Evolutionary conservation across 2,113 vertebrate species (phyloP).

Genomic region (Syngnathus floridae): DNA sequence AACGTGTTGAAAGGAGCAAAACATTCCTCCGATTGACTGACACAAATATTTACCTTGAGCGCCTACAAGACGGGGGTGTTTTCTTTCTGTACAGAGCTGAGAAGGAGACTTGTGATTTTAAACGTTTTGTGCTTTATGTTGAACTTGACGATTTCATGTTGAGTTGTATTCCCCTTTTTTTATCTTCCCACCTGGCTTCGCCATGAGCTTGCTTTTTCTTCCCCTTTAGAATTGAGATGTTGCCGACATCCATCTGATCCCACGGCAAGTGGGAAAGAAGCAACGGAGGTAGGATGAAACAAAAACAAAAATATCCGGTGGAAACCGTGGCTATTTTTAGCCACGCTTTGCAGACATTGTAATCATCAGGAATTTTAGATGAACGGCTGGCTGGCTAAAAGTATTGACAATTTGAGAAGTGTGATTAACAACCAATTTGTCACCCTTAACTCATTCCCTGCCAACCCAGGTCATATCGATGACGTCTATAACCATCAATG

Average conservation of each 20-base stretch:
- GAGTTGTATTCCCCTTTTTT: slow-evolving; percentile 17
- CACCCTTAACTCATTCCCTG: no score
- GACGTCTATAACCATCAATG: no score
- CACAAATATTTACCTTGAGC: slow-evolving; percentile 48
- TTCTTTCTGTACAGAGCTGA: slow-evolving; percentile 21
- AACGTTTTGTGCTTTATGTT: slow-evolving; percentile 17
- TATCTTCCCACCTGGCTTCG: not conserved
- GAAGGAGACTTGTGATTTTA: slow-evolving; percentile 22
- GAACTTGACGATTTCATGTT: slow-evolving; percentile 10
- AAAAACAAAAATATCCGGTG: not conserved
- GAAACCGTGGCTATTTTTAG: not conserved
- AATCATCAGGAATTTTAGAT: not conserved
- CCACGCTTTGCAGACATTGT: not conserved
- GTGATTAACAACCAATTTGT: no score
- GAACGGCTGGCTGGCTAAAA: not conserved
- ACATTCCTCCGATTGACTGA: slow-evolving; percentile 42
- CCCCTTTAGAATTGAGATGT: not conserved
- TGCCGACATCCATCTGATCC: not conserved
- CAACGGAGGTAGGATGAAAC: not conserved
- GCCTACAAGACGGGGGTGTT: slow-evolving; percentile 45
- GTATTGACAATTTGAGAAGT: not conserved
- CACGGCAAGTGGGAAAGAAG: not conserved
- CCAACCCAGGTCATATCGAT: no score
- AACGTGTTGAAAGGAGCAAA: slow-evolving; percentile 49
- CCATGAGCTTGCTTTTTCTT: not conserved